Evolutionary conservation across 1,140 invertebrate species (phyloP).

Genomic region (Amyelois transitella): DNA sequence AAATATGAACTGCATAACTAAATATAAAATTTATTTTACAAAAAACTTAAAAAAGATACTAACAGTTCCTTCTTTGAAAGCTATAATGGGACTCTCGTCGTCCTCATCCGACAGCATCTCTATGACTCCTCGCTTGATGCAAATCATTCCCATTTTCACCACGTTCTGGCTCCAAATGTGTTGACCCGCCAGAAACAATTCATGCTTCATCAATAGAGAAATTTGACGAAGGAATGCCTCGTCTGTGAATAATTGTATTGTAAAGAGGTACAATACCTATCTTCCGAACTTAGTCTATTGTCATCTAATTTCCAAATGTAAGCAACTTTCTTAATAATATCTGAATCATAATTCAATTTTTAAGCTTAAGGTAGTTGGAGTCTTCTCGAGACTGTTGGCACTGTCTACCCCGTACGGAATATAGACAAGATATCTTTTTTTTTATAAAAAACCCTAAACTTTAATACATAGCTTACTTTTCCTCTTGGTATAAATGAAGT

Average conservation of each 20-base stretch:
- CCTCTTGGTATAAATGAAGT: too few species aligned
- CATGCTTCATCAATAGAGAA: conserved; percentile 53
- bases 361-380: too few species aligned
- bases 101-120: conserved; percentile 70
- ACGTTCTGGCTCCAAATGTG: conserved; percentile 57
- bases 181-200: conserved; percentile 54
- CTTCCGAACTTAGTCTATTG: not conserved
- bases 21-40: too few species aligned
- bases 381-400: too few species aligned
- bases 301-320: too few species aligned
- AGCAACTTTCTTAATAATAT: too few species aligned
- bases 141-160: conserved; percentile 61
- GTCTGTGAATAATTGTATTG: conserved; percentile 26
- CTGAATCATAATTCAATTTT: too few species aligned
- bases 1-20: too few species aligned
- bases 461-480: too few species aligned
- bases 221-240: conserved; percentile 61
- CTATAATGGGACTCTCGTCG: conserved; percentile 65
- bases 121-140: conserved; percentile 55
- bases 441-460: too few species aligned
- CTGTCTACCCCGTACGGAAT: too few species aligned
- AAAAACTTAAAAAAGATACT: conserved; percentile 27
- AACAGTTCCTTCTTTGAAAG: conserved; percentile 64
- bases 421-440: too few species aligned
- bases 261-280: not conserved